phyloP scores from a whole-genome alignment of 1,140 invertebrate species.

The Mylabris phalerata region DNA sequence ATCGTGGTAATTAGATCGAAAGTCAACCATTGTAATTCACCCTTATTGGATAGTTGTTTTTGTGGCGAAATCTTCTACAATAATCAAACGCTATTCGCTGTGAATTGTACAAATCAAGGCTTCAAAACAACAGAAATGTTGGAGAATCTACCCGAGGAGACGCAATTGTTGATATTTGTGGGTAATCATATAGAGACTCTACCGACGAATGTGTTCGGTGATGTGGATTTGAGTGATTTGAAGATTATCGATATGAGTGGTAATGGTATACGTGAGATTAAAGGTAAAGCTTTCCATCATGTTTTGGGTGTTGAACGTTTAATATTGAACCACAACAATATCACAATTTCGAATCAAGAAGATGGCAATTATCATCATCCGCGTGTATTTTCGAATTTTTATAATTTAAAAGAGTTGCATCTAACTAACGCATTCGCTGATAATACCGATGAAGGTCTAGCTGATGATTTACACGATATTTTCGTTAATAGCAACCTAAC shows the following conservation, averaged over 20 bases:
- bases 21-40: constrained; percentile 18
- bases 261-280: constrained; percentile 67
- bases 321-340: constrained; percentile 67
- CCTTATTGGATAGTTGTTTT: constrained; percentile 40
- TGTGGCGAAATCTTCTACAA: constrained; percentile 52
- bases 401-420: constrained; percentile 63
- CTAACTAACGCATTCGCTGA: constrained; percentile 71
- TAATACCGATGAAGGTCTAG: constrained; percentile 53
- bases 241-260: constrained; percentile 69
- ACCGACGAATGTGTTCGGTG: constrained; percentile 68
- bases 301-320: constrained; percentile 64
- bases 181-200: constrained; percentile 61
- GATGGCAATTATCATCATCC: constrained; percentile 60
- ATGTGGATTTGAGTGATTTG: constrained; percentile 49
- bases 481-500: constrained; percentile 64
- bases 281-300: constrained; percentile 70
- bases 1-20: background rate
- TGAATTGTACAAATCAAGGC: constrained; percentile 64
- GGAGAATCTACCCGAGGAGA: constrained; percentile 55
- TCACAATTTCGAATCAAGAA: constrained; percentile 53
- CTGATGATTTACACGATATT: constrained; percentile 62
- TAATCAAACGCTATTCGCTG: constrained; percentile 51
- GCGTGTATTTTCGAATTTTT: constrained; percentile 71
- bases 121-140: constrained; percentile 55
- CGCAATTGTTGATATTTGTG: constrained; percentile 66